Conservation (phyloP, 37 sponge, comb jelly and placozoan genomes). For the Geodia barretti region DNA sequence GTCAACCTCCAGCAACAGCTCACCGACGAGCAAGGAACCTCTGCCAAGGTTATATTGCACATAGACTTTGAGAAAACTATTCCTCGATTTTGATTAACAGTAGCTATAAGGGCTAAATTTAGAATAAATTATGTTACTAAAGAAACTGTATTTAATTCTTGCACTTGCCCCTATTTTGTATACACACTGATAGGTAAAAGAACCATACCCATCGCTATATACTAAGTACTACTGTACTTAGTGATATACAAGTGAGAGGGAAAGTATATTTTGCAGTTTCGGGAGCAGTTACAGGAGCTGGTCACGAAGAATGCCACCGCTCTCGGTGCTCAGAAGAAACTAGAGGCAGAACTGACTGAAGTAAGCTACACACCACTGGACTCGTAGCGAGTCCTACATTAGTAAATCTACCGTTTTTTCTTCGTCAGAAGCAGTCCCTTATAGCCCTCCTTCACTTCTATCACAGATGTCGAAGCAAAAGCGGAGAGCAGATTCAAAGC, state of each 20-base stretch:
- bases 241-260: not conserved
- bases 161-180: too few relatives aligned
- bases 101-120: too few relatives aligned
- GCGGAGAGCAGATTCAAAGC: constrained; percentile 30
- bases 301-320: constrained; percentile 3
- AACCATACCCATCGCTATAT: too few relatives aligned
- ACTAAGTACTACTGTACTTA: not conserved
- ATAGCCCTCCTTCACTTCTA: not conserved
- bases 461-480: not conserved
- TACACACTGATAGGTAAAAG: too few relatives aligned
- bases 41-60: not conserved
- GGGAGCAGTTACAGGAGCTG: constrained; percentile 1
- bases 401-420: not conserved
- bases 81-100: too few relatives aligned
- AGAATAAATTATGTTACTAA: too few relatives aligned
- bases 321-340: not conserved
- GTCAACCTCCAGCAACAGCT: not conserved
- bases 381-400: constrained; percentile 10
- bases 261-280: not conserved
- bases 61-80: too few relatives aligned
- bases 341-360: constrained; percentile 9
- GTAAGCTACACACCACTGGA: not conserved
- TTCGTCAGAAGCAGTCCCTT: too few relatives aligned
- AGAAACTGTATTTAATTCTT: too few relatives aligned
- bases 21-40: not conserved